A percentile compares a stretch with the other conserved stretches of the same genome.
These are phyloP conservation scores for Otolemur garnettii DNA, from an alignment of 2,113 vertebrate genomes.

Conservation along the genomic window DNA sequence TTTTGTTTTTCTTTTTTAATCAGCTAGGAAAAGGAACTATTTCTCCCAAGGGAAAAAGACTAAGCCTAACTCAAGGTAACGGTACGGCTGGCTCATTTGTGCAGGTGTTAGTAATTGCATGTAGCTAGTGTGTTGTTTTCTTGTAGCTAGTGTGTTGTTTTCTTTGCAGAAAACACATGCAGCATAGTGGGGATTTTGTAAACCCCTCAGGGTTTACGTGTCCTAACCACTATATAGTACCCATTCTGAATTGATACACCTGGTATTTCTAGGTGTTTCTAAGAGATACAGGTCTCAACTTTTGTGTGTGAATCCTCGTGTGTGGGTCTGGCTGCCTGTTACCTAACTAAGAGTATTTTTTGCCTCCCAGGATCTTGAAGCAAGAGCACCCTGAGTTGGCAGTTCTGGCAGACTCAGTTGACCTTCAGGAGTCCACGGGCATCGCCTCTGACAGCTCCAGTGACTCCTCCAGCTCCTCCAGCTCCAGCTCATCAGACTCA, in stretches of 20 bases:
- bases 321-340: fast-evolving
- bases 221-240: neutral
- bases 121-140: neutral
- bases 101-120: fast-evolving
- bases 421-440: conserved; percentile 98
- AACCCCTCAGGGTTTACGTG: neutral
- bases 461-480: conserved; percentile 98
- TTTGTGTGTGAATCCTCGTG: neutral
- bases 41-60: neutral
- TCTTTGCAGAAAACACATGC: neutral
- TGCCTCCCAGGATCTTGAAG: conserved; percentile 90
- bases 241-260: neutral
- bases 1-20: neutral
- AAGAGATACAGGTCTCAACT: neutral
- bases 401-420: conserved; percentile 95
- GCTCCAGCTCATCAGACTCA: conserved; percentile 96
- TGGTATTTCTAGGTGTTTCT: neutral
- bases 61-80: neutral
- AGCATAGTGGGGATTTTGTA: fast-evolving
- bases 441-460: conserved; percentile 99
- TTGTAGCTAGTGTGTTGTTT: neutral
- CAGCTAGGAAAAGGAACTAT: neutral
- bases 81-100: neutral
- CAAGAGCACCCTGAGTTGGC: conserved; percentile 97
- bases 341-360: conserved; percentile 26